Conservation (phyloP, 2,888 invertebrate species). For the Coelinius sp. region DNA sequence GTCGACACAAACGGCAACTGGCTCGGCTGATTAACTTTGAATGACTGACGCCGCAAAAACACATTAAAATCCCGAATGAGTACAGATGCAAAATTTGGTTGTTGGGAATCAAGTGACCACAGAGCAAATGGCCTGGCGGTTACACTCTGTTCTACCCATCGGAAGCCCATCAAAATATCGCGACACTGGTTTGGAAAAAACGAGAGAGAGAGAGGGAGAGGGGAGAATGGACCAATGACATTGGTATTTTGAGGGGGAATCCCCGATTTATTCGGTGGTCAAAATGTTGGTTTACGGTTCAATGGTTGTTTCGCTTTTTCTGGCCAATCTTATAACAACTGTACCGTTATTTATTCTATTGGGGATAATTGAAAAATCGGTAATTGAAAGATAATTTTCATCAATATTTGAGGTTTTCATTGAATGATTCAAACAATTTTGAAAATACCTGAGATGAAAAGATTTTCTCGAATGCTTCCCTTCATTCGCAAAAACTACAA, state of each 20-base stretch:
- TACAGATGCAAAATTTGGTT: constrained; percentile 69
- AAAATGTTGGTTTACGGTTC: constrained; percentile 29
- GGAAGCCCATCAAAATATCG: constrained; percentile 62
- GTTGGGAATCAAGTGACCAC: constrained; percentile 69
- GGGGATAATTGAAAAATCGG: constrained; percentile 44
- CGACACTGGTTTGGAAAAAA: constrained; percentile 44
- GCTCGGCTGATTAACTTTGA: constrained; percentile 69
- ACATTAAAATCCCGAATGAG: constrained; percentile 70
- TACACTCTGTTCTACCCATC: constrained; percentile 54
- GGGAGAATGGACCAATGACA: background rate
- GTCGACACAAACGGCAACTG: constrained; percentile 54
- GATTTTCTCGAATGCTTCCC: background rate
- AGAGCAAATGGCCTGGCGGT: constrained; percentile 68
- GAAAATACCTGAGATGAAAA: too few species aligned
- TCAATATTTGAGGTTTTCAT: constrained; percentile 1
- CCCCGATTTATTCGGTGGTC: constrained; percentile 14
- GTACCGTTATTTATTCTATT: background rate
- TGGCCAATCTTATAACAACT: background rate
- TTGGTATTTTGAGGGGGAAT: background rate
- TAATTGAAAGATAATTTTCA: constrained; percentile 42
- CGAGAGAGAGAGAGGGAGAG: background rate
- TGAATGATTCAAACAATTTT: background rate
- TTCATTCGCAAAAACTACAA: background rate
- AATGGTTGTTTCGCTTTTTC: constrained; percentile 1
- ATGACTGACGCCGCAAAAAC: constrained; percentile 71